Evolutionary conservation across 2,797 vertebrate species (phyloP).

Genomic region (Hyperoplus immaculatus): DNA sequence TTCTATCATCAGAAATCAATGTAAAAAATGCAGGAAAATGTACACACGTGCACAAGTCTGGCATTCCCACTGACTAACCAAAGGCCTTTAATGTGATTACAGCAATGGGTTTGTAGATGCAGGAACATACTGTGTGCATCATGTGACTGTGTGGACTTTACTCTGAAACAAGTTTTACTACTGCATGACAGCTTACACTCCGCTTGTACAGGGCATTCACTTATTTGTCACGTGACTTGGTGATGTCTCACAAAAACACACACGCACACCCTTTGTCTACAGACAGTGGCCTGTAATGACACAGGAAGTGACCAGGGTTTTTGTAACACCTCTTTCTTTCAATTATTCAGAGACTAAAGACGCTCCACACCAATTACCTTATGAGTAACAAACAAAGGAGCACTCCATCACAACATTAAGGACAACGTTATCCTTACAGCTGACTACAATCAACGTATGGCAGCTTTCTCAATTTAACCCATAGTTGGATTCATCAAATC

Average conservation of each 20-base stretch:
- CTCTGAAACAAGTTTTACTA: slow-evolving; percentile 53
- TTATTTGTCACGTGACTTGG: slow-evolving; percentile 3
- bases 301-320: slow-evolving; percentile 13
- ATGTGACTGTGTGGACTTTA: slow-evolving; percentile 72
- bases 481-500: neutral
- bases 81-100: slow-evolving; percentile 68
- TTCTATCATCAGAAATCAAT: too few relatives aligned
- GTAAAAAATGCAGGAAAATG: slow-evolving; percentile 8
- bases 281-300: neutral
- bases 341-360: neutral
- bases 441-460: neutral
- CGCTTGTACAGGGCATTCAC: neutral
- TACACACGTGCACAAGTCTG: slow-evolving; percentile 23
- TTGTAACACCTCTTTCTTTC: neutral
- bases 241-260: neutral
- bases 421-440: neutral
- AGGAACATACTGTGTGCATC: slow-evolving; percentile 29
- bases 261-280: neutral
- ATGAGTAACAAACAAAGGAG: neutral
- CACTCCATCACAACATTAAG: neutral
- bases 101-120: slow-evolving; percentile 28
- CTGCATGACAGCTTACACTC: slow-evolving; percentile 7
- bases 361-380: neutral
- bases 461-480: too few relatives aligned
- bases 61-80: slow-evolving; percentile 43